Evolutionary conservation across 1,140 invertebrate genomes (phyloP), one percentile per base, ranked within the genome.

Genomic region (Metaphire vulgaris): DNA sequence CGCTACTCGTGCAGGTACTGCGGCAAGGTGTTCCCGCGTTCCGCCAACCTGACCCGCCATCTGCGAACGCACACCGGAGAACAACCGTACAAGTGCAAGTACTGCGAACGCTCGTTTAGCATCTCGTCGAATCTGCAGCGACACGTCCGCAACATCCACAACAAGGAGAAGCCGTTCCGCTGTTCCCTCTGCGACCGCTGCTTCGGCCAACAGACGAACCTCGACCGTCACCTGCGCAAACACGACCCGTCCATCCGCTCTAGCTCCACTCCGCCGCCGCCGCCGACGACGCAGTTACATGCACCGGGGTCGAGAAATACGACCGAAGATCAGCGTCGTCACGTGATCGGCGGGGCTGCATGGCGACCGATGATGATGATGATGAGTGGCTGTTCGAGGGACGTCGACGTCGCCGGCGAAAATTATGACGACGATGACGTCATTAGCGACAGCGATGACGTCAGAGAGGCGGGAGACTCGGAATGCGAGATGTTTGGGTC

Each of bases 101-200:
- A 97, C 85, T 99, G 97, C 86, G 96, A 99, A 83, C 89, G 97
- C 6, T 96, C 94, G 0, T 99, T 99, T 86, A 97, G 95, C 75
- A 99, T 99, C 77, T 98, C 96, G 0, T 98, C 95, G 16, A 99
- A 99, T 84, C 88, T 99, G 29, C 97, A 99, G 86, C 90, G 97
- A 26, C 97, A 99, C 87, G 96, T 99, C 1, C 89, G 97, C 66
- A 99, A 99, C 83, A 99, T 99, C 80, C 97, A 99, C 87, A 97
- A 99, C 87, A 85, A 86, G 84, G 93, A 97, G 85, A 91, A 93
- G 66, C 94, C 94, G 0, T 89, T 89, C 82, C 87, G 87, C 76
- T 91, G 90, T 81, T 86, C 84, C 34, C 82, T 97, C 29, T 98
- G 96, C 85, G 95, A 97, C 77, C 89, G 93, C 78, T 97, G 96